Percentiles rank a stretch among this genome's conserved stretches.
These are phyloP conservation scores for Synergus itoensis DNA, from an alignment of 2,888 invertebrate genomes.

Conservation along the genomic window DNA sequence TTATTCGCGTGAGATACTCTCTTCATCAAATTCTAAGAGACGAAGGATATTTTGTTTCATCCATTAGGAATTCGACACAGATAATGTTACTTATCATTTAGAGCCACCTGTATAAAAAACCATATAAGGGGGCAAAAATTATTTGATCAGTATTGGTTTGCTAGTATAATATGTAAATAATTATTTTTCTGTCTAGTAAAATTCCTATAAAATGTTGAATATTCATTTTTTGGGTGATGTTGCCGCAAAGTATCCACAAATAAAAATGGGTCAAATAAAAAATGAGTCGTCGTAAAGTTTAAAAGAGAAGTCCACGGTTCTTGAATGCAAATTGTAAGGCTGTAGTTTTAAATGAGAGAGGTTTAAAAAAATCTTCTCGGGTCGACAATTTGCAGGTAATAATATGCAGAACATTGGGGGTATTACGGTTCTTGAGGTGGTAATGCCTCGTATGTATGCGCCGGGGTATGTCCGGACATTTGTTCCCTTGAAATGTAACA, in stretches of 20 bases:
- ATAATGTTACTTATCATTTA: conserved; percentile 3
- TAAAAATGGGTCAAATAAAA: not conserved
- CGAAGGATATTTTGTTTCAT: conserved; percentile 23
- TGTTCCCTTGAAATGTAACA: conserved; percentile 49
- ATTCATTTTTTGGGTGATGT: too few relatives aligned
- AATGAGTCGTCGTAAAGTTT: not conserved
- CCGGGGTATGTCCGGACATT: conserved; percentile 49
- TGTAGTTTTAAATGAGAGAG: not conserved
- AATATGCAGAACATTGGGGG: conserved; percentile 44
- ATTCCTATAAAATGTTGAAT: not conserved
- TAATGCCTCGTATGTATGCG: conserved; percentile 57
- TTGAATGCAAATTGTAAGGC: conserved; percentile 9
- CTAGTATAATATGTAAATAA: too few relatives aligned
- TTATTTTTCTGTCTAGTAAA: not conserved
- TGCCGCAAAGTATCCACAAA: too few relatives aligned
- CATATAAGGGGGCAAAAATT: too few relatives aligned
- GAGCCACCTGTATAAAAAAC: too few relatives aligned
- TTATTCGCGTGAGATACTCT: conserved; percentile 27
- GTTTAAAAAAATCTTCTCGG: conserved; percentile 10
- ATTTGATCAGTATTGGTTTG: too few relatives aligned
- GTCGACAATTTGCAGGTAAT: conserved; percentile 47
- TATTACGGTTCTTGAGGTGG: conserved; percentile 42
- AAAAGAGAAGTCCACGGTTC: not conserved
- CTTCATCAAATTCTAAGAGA: not conserved
- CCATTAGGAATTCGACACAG: not conserved